phyloP scores from a whole-genome alignment of 2,888 invertebrate genomes.

The Eupithecia inturbata region DNA sequence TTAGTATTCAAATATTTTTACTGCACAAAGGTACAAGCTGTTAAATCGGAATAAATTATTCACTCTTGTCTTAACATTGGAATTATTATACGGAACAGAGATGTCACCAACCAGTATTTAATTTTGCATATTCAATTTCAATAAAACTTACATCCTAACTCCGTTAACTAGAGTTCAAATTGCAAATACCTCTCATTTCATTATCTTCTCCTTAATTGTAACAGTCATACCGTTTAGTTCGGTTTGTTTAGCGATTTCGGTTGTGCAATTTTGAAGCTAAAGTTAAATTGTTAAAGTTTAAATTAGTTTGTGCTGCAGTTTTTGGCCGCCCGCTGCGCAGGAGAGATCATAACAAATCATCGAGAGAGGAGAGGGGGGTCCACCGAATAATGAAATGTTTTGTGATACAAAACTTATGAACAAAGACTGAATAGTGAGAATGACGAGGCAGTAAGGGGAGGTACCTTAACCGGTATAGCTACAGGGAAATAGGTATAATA shows the following conservation, averaged over 20 bases:
- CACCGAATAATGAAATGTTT: constrained; percentile 41
- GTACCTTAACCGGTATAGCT: too few species aligned
- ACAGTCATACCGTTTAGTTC: constrained; percentile 74
- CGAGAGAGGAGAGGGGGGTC: constrained; percentile 56
- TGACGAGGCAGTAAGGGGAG: too few species aligned
- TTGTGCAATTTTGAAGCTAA: constrained; percentile 49
- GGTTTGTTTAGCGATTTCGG: constrained; percentile 76
- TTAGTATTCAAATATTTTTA: too few species aligned
- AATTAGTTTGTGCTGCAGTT: constrained; percentile 65
- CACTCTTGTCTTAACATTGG: constrained; percentile 75
- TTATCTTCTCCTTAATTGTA: constrained; percentile 77
- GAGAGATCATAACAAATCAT: constrained; percentile 81
- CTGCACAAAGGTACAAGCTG: too few species aligned
- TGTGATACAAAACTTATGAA: constrained; percentile 27
- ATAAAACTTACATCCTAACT: constrained; percentile 49
- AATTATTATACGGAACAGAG: constrained; percentile 73
- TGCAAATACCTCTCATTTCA: constrained; percentile 51
- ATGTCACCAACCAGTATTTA: constrained; percentile 68
- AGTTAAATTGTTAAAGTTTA: constrained; percentile 49
- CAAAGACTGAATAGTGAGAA: neutral
- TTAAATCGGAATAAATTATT: constrained; percentile 74
- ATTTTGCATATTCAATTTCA: constrained; percentile 52
- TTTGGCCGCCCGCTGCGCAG: constrained; percentile 75
- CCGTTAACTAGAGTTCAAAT: constrained; percentile 44
- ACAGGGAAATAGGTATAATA: too few species aligned